A percentile compares a stretch with the other conserved stretches of the same genome.
Evolutionary conservation across 1,140 invertebrate species (phyloP).

Genomic region (Drosophila nebulosa): DNA sequence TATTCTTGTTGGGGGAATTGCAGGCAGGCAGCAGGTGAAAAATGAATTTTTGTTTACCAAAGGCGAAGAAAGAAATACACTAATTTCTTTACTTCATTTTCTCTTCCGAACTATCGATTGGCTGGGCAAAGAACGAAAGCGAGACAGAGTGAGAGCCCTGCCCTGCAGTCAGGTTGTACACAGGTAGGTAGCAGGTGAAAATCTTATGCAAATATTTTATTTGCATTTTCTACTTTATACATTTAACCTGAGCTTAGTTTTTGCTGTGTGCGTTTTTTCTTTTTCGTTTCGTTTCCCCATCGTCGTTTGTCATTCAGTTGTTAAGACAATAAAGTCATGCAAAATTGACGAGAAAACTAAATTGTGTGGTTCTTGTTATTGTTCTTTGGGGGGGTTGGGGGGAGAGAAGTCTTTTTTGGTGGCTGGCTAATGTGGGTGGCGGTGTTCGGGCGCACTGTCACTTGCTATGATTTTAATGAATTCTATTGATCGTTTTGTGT

Average conservation of each 20-base stretch:
- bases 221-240: slow-evolving; percentile 72
- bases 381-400: too few species aligned
- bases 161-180: slow-evolving; percentile 16
- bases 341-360: slow-evolving; percentile 44
- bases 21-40: background rate
- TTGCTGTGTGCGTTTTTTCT: slow-evolving; percentile 38
- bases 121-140: background rate
- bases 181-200: slow-evolving; percentile 33
- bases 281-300: background rate
- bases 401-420: too few species aligned
- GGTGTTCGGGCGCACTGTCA: slow-evolving; percentile 36
- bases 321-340: slow-evolving; percentile 42
- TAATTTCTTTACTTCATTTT: slow-evolving; percentile 7
- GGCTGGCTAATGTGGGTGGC: background rate
- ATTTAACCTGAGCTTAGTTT: slow-evolving; percentile 62
- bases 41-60: slow-evolving; percentile 46
- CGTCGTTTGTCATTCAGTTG: slow-evolving; percentile 15
- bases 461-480: slow-evolving; percentile 60
- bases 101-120: slow-evolving; percentile 61
- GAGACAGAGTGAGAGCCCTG: background rate
- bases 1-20: slow-evolving; percentile 24
- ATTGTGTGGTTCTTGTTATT: slow-evolving; percentile 22
- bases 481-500: slow-evolving; percentile 56
- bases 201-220: slow-evolving; percentile 73
- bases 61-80: slow-evolving; percentile 16